Base-by-base conservation (phyloP, 2,797 vertebrate genomes). In the Tenualosa ilisha region DNA sequence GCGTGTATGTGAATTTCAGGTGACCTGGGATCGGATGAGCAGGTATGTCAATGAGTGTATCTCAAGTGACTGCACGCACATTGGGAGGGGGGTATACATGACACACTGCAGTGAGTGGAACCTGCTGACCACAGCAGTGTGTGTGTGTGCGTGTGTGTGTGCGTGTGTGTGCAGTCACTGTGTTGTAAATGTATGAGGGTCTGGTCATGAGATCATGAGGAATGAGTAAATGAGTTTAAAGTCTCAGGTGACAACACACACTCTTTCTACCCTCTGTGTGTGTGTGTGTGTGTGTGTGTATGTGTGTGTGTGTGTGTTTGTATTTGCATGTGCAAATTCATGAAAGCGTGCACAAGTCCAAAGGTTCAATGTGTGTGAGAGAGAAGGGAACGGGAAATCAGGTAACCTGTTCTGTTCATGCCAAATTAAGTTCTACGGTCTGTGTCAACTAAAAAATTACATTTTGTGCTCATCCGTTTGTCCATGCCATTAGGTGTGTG, bases 81-180 rank as follows among this genome's bases (percentile, higher is more conserved):
- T 22, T 59, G 56, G 56, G 84, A 81, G 54, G 84, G 7, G 68
- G 56, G 72, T 53, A 84, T 43, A 81, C 65, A 84, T 84, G 51
- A 63, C 72, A 68, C 4, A 46, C 46, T 4, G 7, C 31, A 84
- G 63, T 40, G 22, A 13, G 9, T 43, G n/a, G 53, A 51, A 46
- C 17, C 46, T 12, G 68, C 72, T 22, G 15, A 17, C 22, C 15
- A 50, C 13, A 50, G 49, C n/a, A 75, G 68, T 20, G 37, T 37
- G 15, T 68, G 63, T 65, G n/a, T 65, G n/a, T 26, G n/a, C 13
- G 24, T 31, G 63, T 31, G 24, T 31, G 24, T 31, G 63, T 31
- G n/a, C 31, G 63, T 20, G 31, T 75, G 59, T 72, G 65, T 68
- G 65, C 15, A n/a, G 9, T 31, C 37, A 40, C 31, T 75, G 68